Base-by-base conservation (phyloP, 2,797 vertebrate species). In the Lophura swinhoii region DNA sequence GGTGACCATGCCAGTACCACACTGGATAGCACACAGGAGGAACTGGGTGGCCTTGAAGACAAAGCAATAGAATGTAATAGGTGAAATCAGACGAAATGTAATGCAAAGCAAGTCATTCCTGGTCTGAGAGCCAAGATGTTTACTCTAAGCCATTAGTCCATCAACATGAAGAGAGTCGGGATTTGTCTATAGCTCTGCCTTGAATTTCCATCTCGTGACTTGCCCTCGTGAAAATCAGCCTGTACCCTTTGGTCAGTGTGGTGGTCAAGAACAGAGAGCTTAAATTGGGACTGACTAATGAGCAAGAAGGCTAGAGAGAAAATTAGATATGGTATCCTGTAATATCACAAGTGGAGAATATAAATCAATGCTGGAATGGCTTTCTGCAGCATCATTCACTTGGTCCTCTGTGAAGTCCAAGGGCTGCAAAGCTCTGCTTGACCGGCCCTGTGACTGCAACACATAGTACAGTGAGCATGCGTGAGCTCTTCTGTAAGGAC, bases 241-340 rank as follows among this genome's bases (percentile, higher is more conserved):
- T 0, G 1, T 56, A 1, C 7, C 2, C 3, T 0, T 4, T 78
- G 77, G 24, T 88, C 12, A 43, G 49, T 62, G 37, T 63, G 5
- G 1, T 28, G 18, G 83, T 76, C 8, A 24, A 56, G 39, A 79
- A 26, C n/a, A 75, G 6, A 48, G 44, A 80, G 62, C 39, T 93
- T 4, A 26, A 6, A 31, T 37, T 81, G 55, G 16, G 41, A 43
- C 37, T 86, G 56, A 70, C 33, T 37, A 28, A 39, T 44, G 56
- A 15, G 43, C 28, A 37, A 51, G 37, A 84, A 73, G 24, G 20
- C 56, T 81, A 0, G 33, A 60, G 51, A 73, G 51, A 49, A 93
- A 77, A 85, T 49, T 23, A 43, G 43, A 73, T 20, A 21, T 43
- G 76, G 10, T 59, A 4, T 28, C 60, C 12, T 79, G 22, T 84